Percentiles rank a stretch among this genome's conserved stretches.
Evolutionary conservation across 1,140 invertebrate species (phyloP).

Genomic region (Coenobita brevimanus): DNA sequence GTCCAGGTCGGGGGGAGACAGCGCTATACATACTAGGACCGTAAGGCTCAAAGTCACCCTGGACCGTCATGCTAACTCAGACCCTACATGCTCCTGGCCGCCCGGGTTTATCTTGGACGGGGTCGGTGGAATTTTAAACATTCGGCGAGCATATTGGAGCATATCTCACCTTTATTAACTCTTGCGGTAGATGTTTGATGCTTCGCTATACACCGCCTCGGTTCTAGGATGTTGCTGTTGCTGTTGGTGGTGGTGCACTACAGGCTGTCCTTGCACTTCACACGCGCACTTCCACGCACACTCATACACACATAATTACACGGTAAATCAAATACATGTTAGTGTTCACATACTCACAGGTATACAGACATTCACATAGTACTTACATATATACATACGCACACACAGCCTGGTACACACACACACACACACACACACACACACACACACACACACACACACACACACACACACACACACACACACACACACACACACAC

Average conservation of each 20-base stretch:
- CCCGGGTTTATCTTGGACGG: slow-evolving; percentile 41
- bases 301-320: not conserved
- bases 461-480: not conserved
- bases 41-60: slow-evolving; percentile 39
- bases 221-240: too few species aligned
- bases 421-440: not conserved
- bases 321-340: too few species aligned
- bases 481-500: not conserved
- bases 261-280: too few species aligned
- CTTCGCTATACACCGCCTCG: not conserved
- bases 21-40: not conserved
- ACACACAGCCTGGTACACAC: too few species aligned
- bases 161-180: slow-evolving; percentile 57
- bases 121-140: slow-evolving; percentile 50
- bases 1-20: slow-evolving; percentile 1
- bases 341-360: too few species aligned
- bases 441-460: not conserved
- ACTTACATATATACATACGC: too few species aligned
- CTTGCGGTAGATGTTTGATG: slow-evolving; percentile 47
- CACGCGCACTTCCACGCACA: not conserved
- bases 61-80: slow-evolving; percentile 13
- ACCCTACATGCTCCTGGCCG: not conserved
- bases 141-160: slow-evolving; percentile 48
- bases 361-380: too few species aligned
- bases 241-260: too few species aligned